Conservation (phyloP, 2,797 vertebrate genomes). For the Hydrolagus colliei region DNA sequence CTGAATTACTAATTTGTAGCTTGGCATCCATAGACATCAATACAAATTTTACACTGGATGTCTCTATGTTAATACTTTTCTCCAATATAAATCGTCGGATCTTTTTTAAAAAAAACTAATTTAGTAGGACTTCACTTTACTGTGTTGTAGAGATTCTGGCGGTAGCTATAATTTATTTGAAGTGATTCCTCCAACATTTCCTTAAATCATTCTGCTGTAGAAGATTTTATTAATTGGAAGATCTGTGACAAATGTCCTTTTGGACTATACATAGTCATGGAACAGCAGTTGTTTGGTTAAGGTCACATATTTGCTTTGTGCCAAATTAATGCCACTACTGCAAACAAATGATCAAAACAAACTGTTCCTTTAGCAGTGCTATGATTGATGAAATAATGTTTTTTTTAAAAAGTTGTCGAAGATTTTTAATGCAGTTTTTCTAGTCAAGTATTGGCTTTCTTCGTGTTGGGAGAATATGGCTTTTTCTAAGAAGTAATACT, state of each 20-base stretch:
- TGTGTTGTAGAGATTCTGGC: background rate
- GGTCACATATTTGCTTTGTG: conserved; percentile 20
- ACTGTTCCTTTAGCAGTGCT: background rate
- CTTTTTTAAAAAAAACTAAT: background rate
- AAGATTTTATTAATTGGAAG: conserved; percentile 15
- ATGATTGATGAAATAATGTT: conserved; percentile 17
- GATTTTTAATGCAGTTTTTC: background rate
- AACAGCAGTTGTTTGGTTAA: conserved; percentile 3
- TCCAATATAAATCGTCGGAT: background rate
- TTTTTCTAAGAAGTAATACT: background rate
- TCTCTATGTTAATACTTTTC: background rate
- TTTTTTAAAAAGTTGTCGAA: background rate
- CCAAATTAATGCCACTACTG: conserved; percentile 7
- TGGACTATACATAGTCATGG: background rate
- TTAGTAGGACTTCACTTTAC: conserved; percentile 1
- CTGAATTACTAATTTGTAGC: background rate
- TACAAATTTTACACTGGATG: background rate
- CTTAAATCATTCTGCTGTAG: background rate
- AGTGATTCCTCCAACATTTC: background rate
- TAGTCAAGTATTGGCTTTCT: background rate
- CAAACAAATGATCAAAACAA: conserved; percentile 19
- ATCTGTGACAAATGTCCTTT: conserved; percentile 10
- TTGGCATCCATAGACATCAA: background rate
- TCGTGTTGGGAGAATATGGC: background rate
- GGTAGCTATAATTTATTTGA: conserved; percentile 18